These are phyloP conservation scores for Oscheius sp. DNA, from an alignment of 2,888 invertebrate species.

Conservation along the genomic window DNA sequence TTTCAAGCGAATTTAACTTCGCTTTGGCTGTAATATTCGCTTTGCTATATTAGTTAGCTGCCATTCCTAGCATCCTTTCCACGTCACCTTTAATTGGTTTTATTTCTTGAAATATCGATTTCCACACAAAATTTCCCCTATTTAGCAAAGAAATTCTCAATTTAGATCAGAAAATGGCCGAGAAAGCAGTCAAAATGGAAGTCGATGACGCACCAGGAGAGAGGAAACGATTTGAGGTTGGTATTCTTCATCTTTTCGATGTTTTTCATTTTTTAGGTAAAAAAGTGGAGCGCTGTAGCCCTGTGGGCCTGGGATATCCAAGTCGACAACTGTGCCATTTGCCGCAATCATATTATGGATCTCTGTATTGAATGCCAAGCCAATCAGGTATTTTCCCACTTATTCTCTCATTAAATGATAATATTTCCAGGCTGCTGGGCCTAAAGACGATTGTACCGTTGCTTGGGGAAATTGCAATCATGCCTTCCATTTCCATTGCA, in stretches of 20 bases:
- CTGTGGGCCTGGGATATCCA: slow-evolving; percentile 96
- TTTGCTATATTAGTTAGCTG: too few relatives aligned
- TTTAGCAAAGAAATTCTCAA: too few relatives aligned
- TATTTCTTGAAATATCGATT: too few relatives aligned
- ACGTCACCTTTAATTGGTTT: too few relatives aligned
- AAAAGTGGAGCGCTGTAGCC: slow-evolving; percentile 98
- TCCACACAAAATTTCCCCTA: too few relatives aligned
- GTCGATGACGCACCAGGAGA: slow-evolving; percentile 46
- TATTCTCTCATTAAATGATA: neutral
- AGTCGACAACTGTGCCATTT: slow-evolving; percentile 99
- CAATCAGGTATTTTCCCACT: slow-evolving; percentile 69
- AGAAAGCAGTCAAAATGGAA: slow-evolving; percentile 46
- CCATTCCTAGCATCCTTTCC: too few relatives aligned
- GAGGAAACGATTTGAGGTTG: slow-evolving; percentile 66
- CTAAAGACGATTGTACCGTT: slow-evolving; percentile 98
- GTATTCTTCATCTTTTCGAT: neutral
- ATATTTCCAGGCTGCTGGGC: slow-evolving; percentile 84
- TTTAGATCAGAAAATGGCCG: neutral
- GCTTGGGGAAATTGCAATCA: slow-evolving; percentile 99
- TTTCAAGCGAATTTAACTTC: too few relatives aligned
- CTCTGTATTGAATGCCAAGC: slow-evolving; percentile 97
- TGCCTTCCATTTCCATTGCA: slow-evolving; percentile 99
- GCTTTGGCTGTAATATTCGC: too few relatives aligned
- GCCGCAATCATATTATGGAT: slow-evolving; percentile 99
- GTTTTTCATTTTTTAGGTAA: slow-evolving; percentile 55